A percentile compares a stretch with the other conserved stretches of the same genome.
Conservation (phyloP, 2,113 vertebrate species). For the Seriola quinqueradiata region DNA sequence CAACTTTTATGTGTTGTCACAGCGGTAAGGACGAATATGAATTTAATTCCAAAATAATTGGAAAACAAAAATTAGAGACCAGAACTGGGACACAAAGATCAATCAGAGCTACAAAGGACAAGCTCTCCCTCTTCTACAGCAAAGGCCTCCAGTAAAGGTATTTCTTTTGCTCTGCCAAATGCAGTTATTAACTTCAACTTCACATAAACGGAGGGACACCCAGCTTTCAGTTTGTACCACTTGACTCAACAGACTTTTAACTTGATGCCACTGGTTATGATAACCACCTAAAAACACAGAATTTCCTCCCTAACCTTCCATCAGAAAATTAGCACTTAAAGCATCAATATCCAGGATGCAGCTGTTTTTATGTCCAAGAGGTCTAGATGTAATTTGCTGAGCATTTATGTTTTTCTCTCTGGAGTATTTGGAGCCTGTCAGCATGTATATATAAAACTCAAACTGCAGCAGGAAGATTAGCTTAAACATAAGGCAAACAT, state of each 20-base stretch:
- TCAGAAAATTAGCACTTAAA: slow-evolving; percentile 49
- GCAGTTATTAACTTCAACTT: slow-evolving; percentile 37
- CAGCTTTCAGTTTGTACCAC: slow-evolving; percentile 12
- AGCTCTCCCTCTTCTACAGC: neutral
- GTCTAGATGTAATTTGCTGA: slow-evolving; percentile 47
- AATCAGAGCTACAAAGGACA: neutral
- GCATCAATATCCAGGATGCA: slow-evolving; percentile 6
- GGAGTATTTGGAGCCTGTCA: slow-evolving; percentile 11
- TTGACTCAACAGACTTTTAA: slow-evolving; percentile 55
- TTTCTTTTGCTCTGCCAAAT: neutral
- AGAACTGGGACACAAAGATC: slow-evolving; percentile 10
- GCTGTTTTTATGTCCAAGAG: slow-evolving; percentile 6
- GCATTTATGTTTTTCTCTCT: slow-evolving; percentile 21
- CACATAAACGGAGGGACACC: slow-evolving; percentile 25
- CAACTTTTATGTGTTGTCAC: neutral
- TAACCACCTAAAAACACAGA: slow-evolving; percentile 36
- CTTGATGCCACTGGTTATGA: slow-evolving; percentile 43
- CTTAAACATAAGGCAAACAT: too few relatives aligned
- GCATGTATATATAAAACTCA: slow-evolving; percentile 5
- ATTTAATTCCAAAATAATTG: slow-evolving; percentile 12
- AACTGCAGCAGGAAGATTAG: slow-evolving; percentile 10
- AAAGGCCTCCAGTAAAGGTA: neutral
- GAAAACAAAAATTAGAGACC: neutral
- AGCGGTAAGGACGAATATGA: neutral
- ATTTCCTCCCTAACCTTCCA: slow-evolving; percentile 49